Evolutionary conservation across 2,113 vertebrate genomes (phyloP).

Genomic region (Thamnaconus septentrionalis): DNA sequence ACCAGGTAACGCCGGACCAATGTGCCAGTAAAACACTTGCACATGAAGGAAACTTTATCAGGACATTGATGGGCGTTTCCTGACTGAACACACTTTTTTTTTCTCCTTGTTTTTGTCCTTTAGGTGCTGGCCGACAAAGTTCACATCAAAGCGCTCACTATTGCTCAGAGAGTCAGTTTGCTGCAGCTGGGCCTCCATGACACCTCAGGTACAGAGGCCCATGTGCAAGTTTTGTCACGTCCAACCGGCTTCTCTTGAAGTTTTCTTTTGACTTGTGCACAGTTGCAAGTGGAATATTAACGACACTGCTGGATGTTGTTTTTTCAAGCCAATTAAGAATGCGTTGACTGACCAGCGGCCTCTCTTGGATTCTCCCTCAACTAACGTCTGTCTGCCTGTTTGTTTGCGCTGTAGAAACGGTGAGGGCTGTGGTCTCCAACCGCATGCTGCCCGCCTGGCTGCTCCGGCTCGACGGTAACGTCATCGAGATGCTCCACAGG

Average conservation of each 20-base stretch:
- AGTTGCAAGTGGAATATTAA: too few relatives aligned
- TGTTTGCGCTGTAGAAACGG: constrained; percentile 74
- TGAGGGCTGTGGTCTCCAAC: constrained; percentile 82
- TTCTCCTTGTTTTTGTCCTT: constrained; percentile 24
- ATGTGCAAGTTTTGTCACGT: too few relatives aligned
- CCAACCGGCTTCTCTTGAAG: not conserved
- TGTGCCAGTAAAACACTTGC: not conserved
- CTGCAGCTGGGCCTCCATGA: constrained; percentile 91
- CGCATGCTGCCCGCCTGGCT: constrained; percentile 89
- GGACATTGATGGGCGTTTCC: not conserved
- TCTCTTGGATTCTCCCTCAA: not conserved
- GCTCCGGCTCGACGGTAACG: constrained; percentile 76
- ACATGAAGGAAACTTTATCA: too few relatives aligned
- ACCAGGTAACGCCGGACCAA: constrained; percentile 77
- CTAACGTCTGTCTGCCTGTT: not conserved
- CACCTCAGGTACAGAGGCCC: constrained; percentile 80
- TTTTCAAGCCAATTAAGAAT: not conserved
- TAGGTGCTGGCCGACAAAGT: constrained; percentile 95
- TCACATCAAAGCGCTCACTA: constrained; percentile 88
- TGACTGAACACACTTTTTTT: not conserved
- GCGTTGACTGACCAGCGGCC: not conserved
- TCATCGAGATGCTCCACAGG: constrained; percentile 87
- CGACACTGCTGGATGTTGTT: too few relatives aligned
- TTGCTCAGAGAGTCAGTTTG: constrained; percentile 91
- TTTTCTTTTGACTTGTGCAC: not conserved